Percentiles rank a stretch among this genome's conserved stretches.
These are phyloP conservation scores for Gallinago paraguaiae DNA, from an alignment of 2,113 vertebrate species.

Conservation along the genomic window DNA sequence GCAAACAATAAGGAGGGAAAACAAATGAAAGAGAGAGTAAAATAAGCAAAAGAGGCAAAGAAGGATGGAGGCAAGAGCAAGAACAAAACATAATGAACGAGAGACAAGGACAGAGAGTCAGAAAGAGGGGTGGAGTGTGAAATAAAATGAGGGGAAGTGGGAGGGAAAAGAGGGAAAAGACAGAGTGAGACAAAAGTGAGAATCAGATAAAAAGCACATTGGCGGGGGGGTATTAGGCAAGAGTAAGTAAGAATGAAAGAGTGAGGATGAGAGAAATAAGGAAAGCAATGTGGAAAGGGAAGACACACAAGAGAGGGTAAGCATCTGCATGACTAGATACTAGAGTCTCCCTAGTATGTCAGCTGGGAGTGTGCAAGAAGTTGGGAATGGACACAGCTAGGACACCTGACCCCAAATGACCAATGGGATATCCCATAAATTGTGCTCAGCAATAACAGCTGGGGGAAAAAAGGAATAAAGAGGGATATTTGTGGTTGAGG, in stretches of 20 bases:
- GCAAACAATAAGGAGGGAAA: not conserved
- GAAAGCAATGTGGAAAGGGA: not conserved
- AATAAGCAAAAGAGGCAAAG: not conserved
- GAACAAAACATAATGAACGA: not conserved
- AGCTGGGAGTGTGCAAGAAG: not conserved
- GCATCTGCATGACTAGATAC: not conserved
- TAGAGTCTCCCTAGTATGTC: too few species aligned
- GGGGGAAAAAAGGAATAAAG: not conserved
- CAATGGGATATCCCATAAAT: not conserved
- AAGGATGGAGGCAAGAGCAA: not conserved
- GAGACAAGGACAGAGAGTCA: not conserved
- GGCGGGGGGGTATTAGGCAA: not conserved
- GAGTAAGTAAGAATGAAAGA: not conserved
- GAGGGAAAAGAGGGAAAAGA: not conserved
- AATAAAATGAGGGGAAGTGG: not conserved
- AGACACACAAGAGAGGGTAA: not conserved
- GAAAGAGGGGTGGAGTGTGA: not conserved
- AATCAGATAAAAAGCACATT: not conserved
- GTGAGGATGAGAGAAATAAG: not conserved
- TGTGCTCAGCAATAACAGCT: not conserved
- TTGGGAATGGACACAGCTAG: not conserved
- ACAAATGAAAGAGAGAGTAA: not conserved
- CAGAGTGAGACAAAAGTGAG: not conserved
- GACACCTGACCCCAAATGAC: not conserved
- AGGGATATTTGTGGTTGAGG: not conserved